Base-by-base conservation (phyloP, 2,113 vertebrate genomes). In the Bostrychus sinensis region DNA sequence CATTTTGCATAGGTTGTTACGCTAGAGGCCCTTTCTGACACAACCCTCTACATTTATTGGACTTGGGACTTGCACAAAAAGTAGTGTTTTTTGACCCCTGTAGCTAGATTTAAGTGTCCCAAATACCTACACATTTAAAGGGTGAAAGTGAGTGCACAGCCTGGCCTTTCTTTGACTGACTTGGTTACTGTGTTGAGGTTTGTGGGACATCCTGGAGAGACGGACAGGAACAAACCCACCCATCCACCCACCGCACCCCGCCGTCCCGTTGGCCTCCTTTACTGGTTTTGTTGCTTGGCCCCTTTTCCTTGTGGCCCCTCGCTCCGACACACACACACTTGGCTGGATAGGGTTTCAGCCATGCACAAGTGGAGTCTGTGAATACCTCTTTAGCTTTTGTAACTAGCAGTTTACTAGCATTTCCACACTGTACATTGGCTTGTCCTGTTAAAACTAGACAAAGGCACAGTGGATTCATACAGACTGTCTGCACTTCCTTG, bases 361-460 rank as follows among this genome's bases (percentile, higher is more conserved):
- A 91, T 89, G 88, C 87, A 79, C 86, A 84, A 88, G 85, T 89
- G 91, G 82, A 86, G 79, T 41, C 84, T 78, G 80, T 80, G 88
- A 92, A 85, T 89, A 83, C 89, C 80, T 28, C 64, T 68, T 70
- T 75, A 83, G 73, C 86, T 68, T 76, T 70, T 58, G 17, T 77
- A 54, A 65, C 70, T 66, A 20, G 60, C 13, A 58, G 26, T 34
- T 51, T 30, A 19, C 25, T 1, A 11, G 14, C 6, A 2, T 2
- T 25, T 6, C 25, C 48, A 20, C 14, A n/a, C 53, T 48, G 23
- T 30, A 56, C 56, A 36, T 6, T 68, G 64, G 59, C 23, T 43
- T 61, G 30, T 50, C 1, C 23, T n/a, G 5, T 28, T 70, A 55
- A 62, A 42, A 48, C 64, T 19, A 59, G 55, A 72, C 77, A 64